Conservation (phyloP, 2,888 invertebrate species). For the Brenthis daphne region DNA sequence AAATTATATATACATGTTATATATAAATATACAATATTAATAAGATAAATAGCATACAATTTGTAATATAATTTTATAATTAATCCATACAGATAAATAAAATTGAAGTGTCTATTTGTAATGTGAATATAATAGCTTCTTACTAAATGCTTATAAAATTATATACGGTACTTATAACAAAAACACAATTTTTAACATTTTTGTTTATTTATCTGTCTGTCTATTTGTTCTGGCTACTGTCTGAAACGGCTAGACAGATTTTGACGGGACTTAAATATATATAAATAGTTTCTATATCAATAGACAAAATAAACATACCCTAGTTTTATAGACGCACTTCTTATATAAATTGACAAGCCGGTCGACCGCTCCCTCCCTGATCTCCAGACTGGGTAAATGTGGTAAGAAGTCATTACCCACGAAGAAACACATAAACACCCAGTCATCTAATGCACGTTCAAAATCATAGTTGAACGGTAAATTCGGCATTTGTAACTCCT, state of each 20-base stretch:
- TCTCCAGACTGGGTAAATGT: constrained; percentile 98
- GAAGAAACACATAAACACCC: constrained; percentile 99
- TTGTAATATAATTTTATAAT: no score
- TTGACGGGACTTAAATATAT: no score
- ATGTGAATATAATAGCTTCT: no score
- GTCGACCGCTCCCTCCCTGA: constrained; percentile 98
- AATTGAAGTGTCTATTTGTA: no score
- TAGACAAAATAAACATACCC: constrained; percentile 66
- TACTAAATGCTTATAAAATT: not conserved
- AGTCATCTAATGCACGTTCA: constrained; percentile 97
- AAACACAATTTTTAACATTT: no score
- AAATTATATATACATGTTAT: not conserved
- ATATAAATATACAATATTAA: not conserved
- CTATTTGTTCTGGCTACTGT: no score
- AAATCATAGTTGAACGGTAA: constrained; percentile 97
- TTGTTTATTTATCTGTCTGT: no score
- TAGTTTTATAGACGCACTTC: constrained; percentile 95
- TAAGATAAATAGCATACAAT: no score
- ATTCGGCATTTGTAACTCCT: constrained; percentile 87
- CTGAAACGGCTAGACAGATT: no score
- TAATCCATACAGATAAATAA: no score
- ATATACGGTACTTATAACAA: no score
- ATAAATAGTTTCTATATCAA: no score
- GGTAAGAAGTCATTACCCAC: constrained; percentile 99
- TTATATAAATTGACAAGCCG: constrained; percentile 96